Conservation (phyloP, 2,888 invertebrate genomes). For the Drosophila maculinotata region DNA sequence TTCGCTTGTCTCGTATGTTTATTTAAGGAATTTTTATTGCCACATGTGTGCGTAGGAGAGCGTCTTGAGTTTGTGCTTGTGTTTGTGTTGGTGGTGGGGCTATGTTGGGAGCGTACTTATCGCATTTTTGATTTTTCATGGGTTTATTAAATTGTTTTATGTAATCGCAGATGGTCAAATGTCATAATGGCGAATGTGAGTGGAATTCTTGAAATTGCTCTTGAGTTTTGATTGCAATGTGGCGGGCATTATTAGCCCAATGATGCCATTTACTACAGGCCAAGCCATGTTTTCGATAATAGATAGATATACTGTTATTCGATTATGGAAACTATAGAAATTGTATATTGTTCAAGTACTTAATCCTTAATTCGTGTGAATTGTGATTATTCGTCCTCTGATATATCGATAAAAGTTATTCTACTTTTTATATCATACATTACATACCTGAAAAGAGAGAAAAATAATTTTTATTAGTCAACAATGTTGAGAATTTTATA, state of each 20-base stretch:
- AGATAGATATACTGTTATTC: conserved; percentile 19
- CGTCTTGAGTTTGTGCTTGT: conserved; percentile 18
- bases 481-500: neutral
- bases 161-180: conserved; percentile 64
- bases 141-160: conserved; percentile 76
- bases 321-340: neutral
- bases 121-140: conserved; percentile 79
- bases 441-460: conserved; percentile 59
- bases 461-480: conserved; percentile 7
- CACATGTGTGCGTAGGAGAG: conserved; percentile 34
- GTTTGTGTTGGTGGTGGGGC: conserved; percentile 13
- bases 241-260: conserved; percentile 47
- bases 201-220: conserved; percentile 63
- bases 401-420: neutral
- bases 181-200: conserved; percentile 49
- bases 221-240: conserved; percentile 49
- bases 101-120: conserved; percentile 52
- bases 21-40: conserved; percentile 75
- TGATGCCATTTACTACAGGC: conserved; percentile 27
- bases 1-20: conserved; percentile 50
- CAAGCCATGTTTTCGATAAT: conserved; percentile 7
- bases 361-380: neutral
- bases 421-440: neutral
- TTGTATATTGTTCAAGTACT: neutral
- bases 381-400: neutral